Percentiles rank a stretch among this genome's conserved stretches.
phyloP scores from a whole-genome alignment of 2,888 invertebrate species.

The Coenonympha arcania region DNA sequence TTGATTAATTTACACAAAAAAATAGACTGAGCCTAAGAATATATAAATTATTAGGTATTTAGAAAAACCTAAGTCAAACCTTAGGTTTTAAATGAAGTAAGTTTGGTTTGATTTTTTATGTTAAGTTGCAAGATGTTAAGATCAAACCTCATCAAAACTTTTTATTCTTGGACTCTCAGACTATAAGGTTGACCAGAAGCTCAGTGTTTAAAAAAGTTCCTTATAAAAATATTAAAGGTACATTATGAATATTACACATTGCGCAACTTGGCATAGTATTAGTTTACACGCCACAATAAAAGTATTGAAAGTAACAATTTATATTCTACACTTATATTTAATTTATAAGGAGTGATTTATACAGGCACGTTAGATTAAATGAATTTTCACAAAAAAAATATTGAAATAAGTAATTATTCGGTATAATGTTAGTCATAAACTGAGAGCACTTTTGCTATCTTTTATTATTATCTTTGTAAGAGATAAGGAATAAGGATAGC shows the following conservation, averaged over 20 bases:
- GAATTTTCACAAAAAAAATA: no score
- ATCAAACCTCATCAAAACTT: neutral
- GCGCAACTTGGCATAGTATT: constrained; percentile 48
- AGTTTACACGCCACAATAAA: constrained; percentile 13
- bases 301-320: constrained; percentile 11
- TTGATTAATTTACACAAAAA: constrained; percentile 1
- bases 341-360: constrained; percentile 12
- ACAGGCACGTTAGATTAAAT: constrained; percentile 33
- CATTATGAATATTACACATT: constrained; percentile 54
- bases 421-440: no score
- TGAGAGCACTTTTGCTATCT: no score
- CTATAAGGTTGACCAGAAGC: constrained; percentile 9
- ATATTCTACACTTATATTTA: constrained; percentile 6
- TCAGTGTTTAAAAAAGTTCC: constrained; percentile 16
- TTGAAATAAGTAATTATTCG: no score
- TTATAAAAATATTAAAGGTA: constrained; percentile 60
- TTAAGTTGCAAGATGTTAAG: no score
- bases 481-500: no score
- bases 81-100: neutral
- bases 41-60: neutral
- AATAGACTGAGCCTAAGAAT: neutral
- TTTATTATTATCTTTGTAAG: no score
- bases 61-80: neutral
- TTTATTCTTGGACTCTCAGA: neutral
- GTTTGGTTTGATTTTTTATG: neutral